Conservation (phyloP, 2,797 vertebrate species). For the Urosaurus nigricauda region DNA sequence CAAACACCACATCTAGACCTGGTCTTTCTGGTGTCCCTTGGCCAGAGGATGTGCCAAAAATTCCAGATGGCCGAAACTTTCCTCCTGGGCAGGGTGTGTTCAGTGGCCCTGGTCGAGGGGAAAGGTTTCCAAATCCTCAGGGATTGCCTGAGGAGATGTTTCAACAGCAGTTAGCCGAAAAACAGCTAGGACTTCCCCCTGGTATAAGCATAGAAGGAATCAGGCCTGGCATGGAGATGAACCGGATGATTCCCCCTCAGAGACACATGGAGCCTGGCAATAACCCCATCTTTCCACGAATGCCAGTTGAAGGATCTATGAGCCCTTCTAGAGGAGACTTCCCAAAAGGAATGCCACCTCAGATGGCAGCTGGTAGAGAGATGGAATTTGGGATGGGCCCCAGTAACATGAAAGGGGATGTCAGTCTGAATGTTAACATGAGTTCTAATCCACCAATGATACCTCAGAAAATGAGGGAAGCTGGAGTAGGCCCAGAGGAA, state of each 20-base stretch:
- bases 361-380: constrained; percentile 85
- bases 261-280: constrained; percentile 94
- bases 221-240: constrained; percentile 87
- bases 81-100: constrained; percentile 90
- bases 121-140: constrained; percentile 96
- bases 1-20: constrained; percentile 85
- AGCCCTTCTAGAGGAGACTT: constrained; percentile 95
- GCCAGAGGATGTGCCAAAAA: constrained; percentile 97
- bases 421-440: constrained; percentile 84
- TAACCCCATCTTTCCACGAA: constrained; percentile 93
- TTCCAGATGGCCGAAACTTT: constrained; percentile 93
- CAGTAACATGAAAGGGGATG: constrained; percentile 84
- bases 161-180: constrained; percentile 94
- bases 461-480: constrained; percentile 92
- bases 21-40: constrained; percentile 91
- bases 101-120: constrained; percentile 94
- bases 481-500: constrained; percentile 82
- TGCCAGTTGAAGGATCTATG: constrained; percentile 94
- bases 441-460: constrained; percentile 92
- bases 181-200: constrained; percentile 90
- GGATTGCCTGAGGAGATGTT: constrained; percentile 95
- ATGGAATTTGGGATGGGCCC: constrained; percentile 95
- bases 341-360: constrained; percentile 87
- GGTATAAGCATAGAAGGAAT: constrained; percentile 90
- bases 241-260: constrained; percentile 92